Conservation (phyloP, 2,797 vertebrate species). For the Takifugu rubripes region DNA sequence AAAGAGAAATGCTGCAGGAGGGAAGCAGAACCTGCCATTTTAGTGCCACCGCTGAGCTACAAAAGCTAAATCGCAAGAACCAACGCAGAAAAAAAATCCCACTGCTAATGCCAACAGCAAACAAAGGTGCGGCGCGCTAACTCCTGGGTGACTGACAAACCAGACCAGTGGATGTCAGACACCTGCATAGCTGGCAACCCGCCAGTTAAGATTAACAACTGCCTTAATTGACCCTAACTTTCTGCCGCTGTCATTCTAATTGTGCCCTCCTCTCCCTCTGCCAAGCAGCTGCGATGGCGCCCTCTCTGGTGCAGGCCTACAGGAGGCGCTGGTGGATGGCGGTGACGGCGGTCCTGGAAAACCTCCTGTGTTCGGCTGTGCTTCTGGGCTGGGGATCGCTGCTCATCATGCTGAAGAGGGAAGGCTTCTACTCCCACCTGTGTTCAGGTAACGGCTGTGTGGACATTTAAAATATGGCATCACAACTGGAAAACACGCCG, state of each 20-base stretch:
- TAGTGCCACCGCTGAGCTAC: no score
- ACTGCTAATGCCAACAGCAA: no score
- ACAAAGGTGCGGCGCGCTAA: no score
- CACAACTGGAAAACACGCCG: neutral
- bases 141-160: no score
- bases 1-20: neutral
- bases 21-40: neutral
- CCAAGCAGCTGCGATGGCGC: constrained; percentile 72
- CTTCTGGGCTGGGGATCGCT: constrained; percentile 89
- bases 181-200: no score
- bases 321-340: constrained; percentile 91
- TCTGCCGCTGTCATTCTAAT: neutral
- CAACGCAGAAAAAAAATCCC: no score
- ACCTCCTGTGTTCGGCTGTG: constrained; percentile 87
- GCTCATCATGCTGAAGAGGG: constrained; percentile 87
- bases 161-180: no score
- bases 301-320: constrained; percentile 79
- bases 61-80: no score
- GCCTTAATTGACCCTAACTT: no score
- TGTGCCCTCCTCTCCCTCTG: neutral
- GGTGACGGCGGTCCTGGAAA: constrained; percentile 83
- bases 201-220: no score
- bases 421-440: constrained; percentile 88
- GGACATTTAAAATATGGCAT: neutral
- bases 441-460: constrained; percentile 73